Base-by-base conservation (phyloP, 1,140 invertebrate genomes). In the Tetramorium alpestre region DNA sequence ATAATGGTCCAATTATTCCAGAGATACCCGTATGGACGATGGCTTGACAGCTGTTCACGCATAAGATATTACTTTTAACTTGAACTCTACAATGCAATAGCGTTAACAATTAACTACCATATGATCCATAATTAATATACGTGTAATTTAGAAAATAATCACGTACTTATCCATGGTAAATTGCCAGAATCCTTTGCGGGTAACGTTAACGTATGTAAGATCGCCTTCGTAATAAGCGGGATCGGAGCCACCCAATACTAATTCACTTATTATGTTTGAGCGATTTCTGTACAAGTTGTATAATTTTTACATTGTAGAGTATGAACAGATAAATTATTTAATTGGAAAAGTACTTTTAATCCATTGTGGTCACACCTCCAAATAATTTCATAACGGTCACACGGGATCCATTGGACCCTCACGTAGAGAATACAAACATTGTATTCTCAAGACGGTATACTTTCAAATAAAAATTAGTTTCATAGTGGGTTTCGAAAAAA, bases 1-100 rank as follows among this genome's bases (percentile, higher is more conserved):
- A 62, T 18, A 96, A 94, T 7, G 99, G 99, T 54, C 99, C 99
- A 90, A 98, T 99, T 93, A 99, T 98, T 4, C 99, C 96, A 56
- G 98, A 99, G 76, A 99, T 99, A 82, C 99, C 99, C 78, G 99
- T 99, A 95, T 99, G 99, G 67, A 99, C 99, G 95, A 99, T 99
- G 33, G 99, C 99, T 95, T 98, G 96, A 93, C 99, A 99, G 25
- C 98, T 98, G 28, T 95, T 94, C 54, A 94, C 78, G 92, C 98
- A 98, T 92, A 98, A 96, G 28, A 92, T 91, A 2, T 96, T 95
- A 13, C 95, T 96, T 10, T 22, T n/a, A 77, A 98, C 93, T 51
- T 92, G 89, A 33, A 98, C 94, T 6, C 96, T 96, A 89, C 70
- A 76, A 88, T 38, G 58, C 51, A 22, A 85, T 67, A 65, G 70